phyloP scores from a whole-genome alignment of 1,140 invertebrate species.

The Idris sp. region DNA sequence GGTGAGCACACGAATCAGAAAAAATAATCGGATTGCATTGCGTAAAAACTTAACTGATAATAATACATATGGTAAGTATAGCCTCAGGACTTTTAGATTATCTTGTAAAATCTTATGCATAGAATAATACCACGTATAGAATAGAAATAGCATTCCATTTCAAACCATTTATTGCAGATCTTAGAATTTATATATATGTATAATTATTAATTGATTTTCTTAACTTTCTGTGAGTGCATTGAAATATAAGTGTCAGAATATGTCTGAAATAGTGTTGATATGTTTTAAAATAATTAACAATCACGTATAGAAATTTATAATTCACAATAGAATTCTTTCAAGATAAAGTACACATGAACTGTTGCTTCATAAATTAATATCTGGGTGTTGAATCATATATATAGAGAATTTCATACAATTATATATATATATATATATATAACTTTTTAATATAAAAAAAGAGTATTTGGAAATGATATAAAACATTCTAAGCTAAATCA shows the following conservation, averaged over 20 bases:
- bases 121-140: slow-evolving; percentile 9
- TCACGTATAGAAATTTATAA: slow-evolving; percentile 25
- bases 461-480: too few relatives aligned
- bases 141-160: too few relatives aligned
- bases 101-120: slow-evolving; percentile 14
- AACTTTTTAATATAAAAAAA: too few relatives aligned
- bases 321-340: slow-evolving; percentile 34
- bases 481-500: too few relatives aligned
- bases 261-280: slow-evolving; percentile 8
- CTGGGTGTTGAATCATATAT: slow-evolving; percentile 23
- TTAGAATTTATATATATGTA: too few relatives aligned
- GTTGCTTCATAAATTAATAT: slow-evolving; percentile 39
- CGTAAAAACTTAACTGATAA: slow-evolving; percentile 23
- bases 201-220: too few relatives aligned
- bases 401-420: too few relatives aligned
- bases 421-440: too few relatives aligned
- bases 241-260: slow-evolving; percentile 8
- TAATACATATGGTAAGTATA: slow-evolving; percentile 13
- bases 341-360: slow-evolving; percentile 16
- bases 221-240: neutral
- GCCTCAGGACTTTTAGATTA: slow-evolving; percentile 39
- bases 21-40: slow-evolving; percentile 12
- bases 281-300: slow-evolving; percentile 14
- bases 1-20: slow-evolving; percentile 17
- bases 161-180: too few relatives aligned